Conservation (phyloP, 2,888 invertebrate species). For the Cheilosia pagana region DNA sequence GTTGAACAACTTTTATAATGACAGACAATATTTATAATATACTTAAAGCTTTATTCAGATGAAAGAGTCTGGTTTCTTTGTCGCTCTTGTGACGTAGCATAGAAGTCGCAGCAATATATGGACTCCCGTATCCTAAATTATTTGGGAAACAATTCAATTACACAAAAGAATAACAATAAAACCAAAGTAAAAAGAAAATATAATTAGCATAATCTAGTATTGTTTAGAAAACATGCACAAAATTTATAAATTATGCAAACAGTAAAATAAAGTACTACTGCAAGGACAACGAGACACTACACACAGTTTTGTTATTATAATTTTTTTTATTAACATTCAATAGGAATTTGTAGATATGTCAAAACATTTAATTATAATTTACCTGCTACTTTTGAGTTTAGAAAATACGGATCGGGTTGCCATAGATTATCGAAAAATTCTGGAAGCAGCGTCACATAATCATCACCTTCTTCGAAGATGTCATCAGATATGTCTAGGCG, state of each 20-base stretch:
- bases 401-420: constrained; percentile 94
- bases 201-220: constrained; percentile 48
- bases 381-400: constrained; percentile 94
- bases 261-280: constrained; percentile 46
- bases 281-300: constrained; percentile 64
- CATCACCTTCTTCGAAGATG: constrained; percentile 91
- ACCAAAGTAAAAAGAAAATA: constrained; percentile 70
- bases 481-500: constrained; percentile 90
- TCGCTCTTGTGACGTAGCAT: constrained; percentile 82
- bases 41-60: constrained; percentile 83
- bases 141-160: constrained; percentile 71
- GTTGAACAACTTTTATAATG: constrained; percentile 19
- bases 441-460: constrained; percentile 91
- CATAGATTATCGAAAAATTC: constrained; percentile 93
- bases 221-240: constrained; percentile 58
- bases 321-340: constrained; percentile 21
- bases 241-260: constrained; percentile 47
- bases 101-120: constrained; percentile 81
- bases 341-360: neutral
- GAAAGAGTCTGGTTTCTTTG: constrained; percentile 83
- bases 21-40: constrained; percentile 76
- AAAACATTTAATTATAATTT: constrained; percentile 75
- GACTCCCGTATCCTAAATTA: constrained; percentile 82
- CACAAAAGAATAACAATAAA: constrained; percentile 75
- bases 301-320: constrained; percentile 27